A percentile compares a stretch with the other conserved stretches of the same genome.
Evolutionary conservation across 2,113 vertebrate genomes (phyloP).

Genomic region (Oncorhynchus mykiss): DNA sequence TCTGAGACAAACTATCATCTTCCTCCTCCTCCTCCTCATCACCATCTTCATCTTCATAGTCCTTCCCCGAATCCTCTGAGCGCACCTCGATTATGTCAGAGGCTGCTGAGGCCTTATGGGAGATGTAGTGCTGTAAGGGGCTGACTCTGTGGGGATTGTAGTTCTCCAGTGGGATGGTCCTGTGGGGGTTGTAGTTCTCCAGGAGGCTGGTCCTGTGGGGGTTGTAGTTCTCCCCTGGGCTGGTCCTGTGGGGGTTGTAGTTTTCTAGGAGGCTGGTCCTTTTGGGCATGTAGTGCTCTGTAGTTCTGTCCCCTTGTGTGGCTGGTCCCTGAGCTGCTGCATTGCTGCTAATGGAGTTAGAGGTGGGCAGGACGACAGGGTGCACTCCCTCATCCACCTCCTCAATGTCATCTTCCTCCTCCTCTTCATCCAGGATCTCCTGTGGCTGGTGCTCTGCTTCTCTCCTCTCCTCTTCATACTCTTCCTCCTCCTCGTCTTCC

Average conservation of each 20-base stretch:
- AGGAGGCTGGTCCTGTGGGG: slow-evolving; percentile 27
- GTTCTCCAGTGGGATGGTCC: slow-evolving; percentile 18
- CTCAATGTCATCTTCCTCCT: slow-evolving; percentile 65
- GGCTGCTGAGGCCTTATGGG: slow-evolving; percentile 59
- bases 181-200: slow-evolving; percentile 28
- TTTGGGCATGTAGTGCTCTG: slow-evolving; percentile 30
- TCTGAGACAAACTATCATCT: slow-evolving; percentile 84
- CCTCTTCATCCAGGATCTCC: slow-evolving; percentile 53
- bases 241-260: slow-evolving; percentile 35
- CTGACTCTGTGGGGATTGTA: slow-evolving; percentile 37
- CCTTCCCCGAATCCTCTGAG: slow-evolving; percentile 83
- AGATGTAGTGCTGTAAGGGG: slow-evolving; percentile 56
- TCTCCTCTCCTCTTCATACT: slow-evolving; percentile 57
- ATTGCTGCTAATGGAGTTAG: slow-evolving; percentile 61
- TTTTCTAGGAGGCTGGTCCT: slow-evolving; percentile 23
- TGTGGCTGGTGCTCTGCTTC: slow-evolving; percentile 48
- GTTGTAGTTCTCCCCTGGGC: slow-evolving; percentile 39
- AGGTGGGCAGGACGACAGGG: slow-evolving; percentile 21
- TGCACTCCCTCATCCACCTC: slow-evolving; percentile 61
- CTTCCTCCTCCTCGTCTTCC: slow-evolving; percentile 31
- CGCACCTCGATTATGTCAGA: slow-evolving; percentile 83
- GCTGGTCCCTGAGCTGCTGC: slow-evolving; percentile 70
- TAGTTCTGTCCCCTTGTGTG: slow-evolving; percentile 2
- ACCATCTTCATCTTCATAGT: slow-evolving; percentile 74
- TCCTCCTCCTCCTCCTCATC: slow-evolving; percentile 65